A percentile compares a stretch with the other conserved stretches of the same genome.
Evolutionary conservation across 2,797 vertebrate species (phyloP).

Genomic region (Nannoperca obscura): DNA sequence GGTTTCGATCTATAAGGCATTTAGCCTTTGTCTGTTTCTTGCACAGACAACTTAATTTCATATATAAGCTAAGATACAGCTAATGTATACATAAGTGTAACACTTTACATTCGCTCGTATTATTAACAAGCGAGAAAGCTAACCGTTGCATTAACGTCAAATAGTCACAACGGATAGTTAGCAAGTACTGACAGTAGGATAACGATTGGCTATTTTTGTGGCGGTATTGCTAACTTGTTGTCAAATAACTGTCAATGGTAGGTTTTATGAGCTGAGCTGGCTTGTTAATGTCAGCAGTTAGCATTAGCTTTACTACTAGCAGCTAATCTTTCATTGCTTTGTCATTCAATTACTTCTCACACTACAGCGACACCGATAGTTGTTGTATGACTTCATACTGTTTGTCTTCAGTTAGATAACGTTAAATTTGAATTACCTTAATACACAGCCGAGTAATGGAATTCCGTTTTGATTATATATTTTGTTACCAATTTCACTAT

Average conservation of each 20-base stretch:
- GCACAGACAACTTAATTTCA: neutral
- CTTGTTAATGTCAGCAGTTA: slow-evolving; percentile 57
- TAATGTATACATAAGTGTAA: neutral
- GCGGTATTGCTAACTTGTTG: neutral
- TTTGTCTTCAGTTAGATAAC: neutral
- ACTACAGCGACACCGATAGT: neutral
- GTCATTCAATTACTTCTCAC: slow-evolving; percentile 65
- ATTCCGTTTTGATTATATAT: slow-evolving; percentile 40
- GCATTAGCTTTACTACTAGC: slow-evolving; percentile 68
- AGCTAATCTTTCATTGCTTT: slow-evolving; percentile 73
- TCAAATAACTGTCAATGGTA: neutral
- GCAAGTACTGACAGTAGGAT: neutral
- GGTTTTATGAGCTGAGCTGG: slow-evolving; percentile 10
- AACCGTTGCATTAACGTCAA: slow-evolving; percentile 22
- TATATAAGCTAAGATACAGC: neutral
- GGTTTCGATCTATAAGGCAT: neutral
- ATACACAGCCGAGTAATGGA: slow-evolving; percentile 29
- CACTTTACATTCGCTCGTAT: neutral
- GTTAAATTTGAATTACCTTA: slow-evolving; percentile 59
- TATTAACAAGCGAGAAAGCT: slow-evolving; percentile 28
- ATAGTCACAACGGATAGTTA: neutral
- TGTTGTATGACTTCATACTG: neutral
- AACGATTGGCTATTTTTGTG: neutral
- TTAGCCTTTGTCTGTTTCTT: too few species aligned
- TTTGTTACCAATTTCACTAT: slow-evolving; percentile 55